phyloP scores from a whole-genome alignment of 2,113 vertebrate species.

The Mirounga angustirostris region DNA sequence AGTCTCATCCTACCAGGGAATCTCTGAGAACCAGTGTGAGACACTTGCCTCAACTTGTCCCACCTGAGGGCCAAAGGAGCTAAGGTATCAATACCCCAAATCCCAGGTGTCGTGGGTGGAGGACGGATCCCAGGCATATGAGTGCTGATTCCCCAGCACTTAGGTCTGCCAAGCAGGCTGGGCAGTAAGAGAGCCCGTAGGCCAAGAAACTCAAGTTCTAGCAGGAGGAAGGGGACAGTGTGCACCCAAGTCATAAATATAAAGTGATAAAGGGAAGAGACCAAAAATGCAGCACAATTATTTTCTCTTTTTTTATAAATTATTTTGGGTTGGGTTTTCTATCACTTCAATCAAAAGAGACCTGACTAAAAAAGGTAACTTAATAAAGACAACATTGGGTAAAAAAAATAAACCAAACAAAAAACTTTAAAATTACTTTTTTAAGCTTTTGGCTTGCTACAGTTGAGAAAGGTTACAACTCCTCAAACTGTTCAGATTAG shows the following conservation, averaged over 20 bases:
- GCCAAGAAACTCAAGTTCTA: background rate
- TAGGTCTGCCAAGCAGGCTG: background rate
- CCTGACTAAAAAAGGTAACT: background rate
- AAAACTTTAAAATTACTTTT: background rate
- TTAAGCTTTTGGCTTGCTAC: background rate
- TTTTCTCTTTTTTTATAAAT: background rate
- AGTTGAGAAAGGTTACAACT: background rate
- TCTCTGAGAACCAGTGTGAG: background rate
- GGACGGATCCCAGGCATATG: background rate
- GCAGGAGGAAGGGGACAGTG: background rate
- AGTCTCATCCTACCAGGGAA: background rate
- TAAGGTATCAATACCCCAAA: background rate
- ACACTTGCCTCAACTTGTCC: background rate
- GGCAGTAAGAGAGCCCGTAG: background rate
- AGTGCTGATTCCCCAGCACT: background rate
- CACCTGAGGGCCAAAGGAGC: background rate
- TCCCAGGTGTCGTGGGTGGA: background rate
- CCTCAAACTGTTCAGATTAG: background rate
- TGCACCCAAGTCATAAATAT: background rate
- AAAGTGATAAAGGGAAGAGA: background rate
- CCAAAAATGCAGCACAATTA: background rate
- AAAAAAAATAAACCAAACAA: slow-evolving; percentile 43
- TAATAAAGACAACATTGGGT: background rate
- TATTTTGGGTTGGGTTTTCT: background rate
- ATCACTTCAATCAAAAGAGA: slow-evolving; percentile 12